phyloP scores from a whole-genome alignment of 2,113 vertebrate genomes.

The Chauna torquata region DNA sequence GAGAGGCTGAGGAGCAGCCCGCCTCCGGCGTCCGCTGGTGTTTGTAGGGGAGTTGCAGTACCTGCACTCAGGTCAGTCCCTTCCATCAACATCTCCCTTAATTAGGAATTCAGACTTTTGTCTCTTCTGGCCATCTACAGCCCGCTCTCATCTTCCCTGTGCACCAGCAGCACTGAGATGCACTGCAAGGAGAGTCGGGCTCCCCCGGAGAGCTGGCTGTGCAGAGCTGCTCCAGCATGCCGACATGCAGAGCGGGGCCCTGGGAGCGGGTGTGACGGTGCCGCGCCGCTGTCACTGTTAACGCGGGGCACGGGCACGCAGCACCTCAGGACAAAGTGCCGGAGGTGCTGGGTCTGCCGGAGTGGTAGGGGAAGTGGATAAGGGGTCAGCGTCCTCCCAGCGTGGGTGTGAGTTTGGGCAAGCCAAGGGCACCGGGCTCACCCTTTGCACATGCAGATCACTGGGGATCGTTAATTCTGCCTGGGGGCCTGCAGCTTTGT shows the following conservation, averaged over 20 bases:
- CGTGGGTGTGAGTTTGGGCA: rapidly evolving
- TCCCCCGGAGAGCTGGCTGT: too few species aligned
- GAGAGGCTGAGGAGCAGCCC: background rate
- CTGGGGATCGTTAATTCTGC: too few species aligned
- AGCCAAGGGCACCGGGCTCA: background rate
- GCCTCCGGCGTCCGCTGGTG: too few species aligned
- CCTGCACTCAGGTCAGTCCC: background rate
- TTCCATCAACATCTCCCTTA: background rate
- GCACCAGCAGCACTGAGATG: background rate
- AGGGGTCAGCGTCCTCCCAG: background rate
- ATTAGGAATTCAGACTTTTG: background rate
- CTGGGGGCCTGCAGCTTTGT: background rate
- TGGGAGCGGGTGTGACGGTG: rapidly evolving
- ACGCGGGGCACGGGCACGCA: too few species aligned
- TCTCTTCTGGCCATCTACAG: background rate
- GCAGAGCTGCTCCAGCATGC: background rate
- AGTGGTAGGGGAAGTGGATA: rapidly evolving
- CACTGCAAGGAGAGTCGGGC: background rate
- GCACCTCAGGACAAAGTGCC: rapidly evolving
- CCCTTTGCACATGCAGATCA: background rate
- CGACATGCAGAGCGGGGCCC: background rate
- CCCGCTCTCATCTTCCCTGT: background rate
- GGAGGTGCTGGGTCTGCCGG: background rate
- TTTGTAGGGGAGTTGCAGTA: background rate
- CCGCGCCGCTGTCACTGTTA: too few species aligned